Evolutionary conservation across 2,113 vertebrate genomes (phyloP).

Genomic region (Cynocephalus volans): DNA sequence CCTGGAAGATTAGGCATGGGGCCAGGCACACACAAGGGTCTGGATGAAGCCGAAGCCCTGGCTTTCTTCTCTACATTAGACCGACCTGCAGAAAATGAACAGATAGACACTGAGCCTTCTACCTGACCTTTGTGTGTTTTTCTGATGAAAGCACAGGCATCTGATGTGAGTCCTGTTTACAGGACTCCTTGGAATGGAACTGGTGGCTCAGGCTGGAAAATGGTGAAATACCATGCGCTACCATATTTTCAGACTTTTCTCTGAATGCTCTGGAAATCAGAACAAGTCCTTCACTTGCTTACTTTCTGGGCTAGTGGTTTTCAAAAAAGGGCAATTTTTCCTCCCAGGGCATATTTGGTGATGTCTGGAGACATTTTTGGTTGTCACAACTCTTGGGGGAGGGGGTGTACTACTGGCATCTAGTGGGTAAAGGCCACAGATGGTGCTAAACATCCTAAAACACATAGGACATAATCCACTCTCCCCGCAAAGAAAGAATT

Average conservation of each 20-base stretch:
- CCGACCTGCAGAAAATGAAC: not conserved
- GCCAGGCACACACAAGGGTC: not conserved
- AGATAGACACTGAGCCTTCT: not conserved
- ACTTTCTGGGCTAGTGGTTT: slow-evolving; percentile 1
- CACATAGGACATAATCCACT: not conserved
- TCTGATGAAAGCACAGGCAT: not conserved
- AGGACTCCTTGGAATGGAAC: not conserved
- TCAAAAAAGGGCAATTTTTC: not conserved
- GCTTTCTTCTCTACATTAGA: not conserved
- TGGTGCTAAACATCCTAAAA: not conserved
- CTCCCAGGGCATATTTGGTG: not conserved
- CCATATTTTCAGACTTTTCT: not conserved
- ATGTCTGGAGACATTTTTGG: not conserved
- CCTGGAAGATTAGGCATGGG: not conserved
- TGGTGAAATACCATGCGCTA: not conserved
- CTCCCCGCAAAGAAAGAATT: not conserved
- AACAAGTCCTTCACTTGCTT: not conserved
- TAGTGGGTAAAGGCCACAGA: not conserved
- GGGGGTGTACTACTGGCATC: not conserved
- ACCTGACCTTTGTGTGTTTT: not conserved
- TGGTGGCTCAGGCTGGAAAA: not conserved
- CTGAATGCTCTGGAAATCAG: not conserved
- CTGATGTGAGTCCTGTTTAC: too few species aligned
- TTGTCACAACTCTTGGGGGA: not conserved
- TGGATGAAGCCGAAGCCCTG: not conserved